These are phyloP conservation scores for Spheniscus humboldti DNA, from an alignment of 2,797 vertebrate genomes.

Conservation along the genomic window DNA sequence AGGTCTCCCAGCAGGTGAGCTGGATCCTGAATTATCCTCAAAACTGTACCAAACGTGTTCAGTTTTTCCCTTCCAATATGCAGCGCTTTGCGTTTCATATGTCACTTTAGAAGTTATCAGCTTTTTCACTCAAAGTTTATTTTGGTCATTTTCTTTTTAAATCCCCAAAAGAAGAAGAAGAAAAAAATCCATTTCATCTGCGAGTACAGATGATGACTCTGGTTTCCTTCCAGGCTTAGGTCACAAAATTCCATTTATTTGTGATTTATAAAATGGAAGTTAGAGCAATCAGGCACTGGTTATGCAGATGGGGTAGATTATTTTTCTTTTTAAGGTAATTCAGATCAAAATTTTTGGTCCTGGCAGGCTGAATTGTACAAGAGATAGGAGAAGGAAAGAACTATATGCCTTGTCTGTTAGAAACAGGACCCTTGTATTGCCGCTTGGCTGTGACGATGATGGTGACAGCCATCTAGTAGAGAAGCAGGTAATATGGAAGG, in stretches of 20 bases:
- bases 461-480: background rate
- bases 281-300: background rate
- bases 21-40: background rate
- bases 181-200: background rate
- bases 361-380: background rate
- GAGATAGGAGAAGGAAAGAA: background rate
- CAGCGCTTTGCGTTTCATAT: background rate
- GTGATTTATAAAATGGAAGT: background rate
- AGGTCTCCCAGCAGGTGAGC: background rate
- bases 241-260: background rate
- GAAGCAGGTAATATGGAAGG: background rate
- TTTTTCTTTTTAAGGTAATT: conserved; percentile 7
- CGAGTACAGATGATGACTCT: background rate
- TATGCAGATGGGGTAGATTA: background rate
- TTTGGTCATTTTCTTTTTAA: conserved; percentile 23
- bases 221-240: background rate
- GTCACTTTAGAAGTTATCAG: background rate
- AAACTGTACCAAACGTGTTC: background rate
- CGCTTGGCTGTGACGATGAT: background rate
- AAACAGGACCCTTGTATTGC: background rate
- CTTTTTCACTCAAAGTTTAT: conserved; percentile 7
- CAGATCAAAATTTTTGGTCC: background rate
- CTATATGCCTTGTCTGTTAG: background rate
- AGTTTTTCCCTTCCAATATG: background rate
- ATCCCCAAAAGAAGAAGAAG: background rate